A percentile compares a stretch with the other conserved stretches of the same genome.
phyloP scores from a whole-genome alignment of 2,113 vertebrate species.

The Sterrhoptilus dennistouni region DNA sequence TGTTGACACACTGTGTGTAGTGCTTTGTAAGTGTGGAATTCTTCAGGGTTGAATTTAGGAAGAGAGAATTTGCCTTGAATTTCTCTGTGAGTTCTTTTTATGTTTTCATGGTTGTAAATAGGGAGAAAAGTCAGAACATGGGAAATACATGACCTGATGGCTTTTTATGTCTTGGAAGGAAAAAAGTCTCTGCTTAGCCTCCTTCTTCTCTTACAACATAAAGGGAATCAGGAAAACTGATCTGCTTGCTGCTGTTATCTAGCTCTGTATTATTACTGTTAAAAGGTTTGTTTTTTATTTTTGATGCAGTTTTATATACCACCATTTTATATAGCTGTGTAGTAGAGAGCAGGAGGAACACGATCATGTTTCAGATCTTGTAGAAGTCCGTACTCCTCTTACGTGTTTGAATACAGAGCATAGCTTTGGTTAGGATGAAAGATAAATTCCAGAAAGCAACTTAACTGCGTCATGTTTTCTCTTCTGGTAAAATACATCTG shows the following conservation, averaged over 20 bases:
- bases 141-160: neutral
- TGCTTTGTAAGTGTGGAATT: neutral
- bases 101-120: neutral
- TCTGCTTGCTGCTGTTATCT: neutral
- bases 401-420: neutral
- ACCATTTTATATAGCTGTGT: neutral
- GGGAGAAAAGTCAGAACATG: neutral
- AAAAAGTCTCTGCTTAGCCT: neutral
- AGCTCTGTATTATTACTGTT: neutral
- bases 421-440: neutral
- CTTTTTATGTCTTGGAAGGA: neutral
- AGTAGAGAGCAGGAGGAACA: neutral
- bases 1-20: neutral
- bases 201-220: neutral
- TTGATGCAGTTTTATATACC: neutral
- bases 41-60: neutral
- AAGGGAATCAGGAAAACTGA: neutral
- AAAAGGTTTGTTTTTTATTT: neutral
- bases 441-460: neutral
- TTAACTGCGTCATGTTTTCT: neutral
- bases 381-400: neutral
- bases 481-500: neutral
- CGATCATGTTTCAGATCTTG: neutral
- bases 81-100: neutral
- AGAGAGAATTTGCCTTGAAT: neutral